Base-by-base conservation (phyloP, 2,888 invertebrate genomes). In the Onchidella celtica region DNA sequence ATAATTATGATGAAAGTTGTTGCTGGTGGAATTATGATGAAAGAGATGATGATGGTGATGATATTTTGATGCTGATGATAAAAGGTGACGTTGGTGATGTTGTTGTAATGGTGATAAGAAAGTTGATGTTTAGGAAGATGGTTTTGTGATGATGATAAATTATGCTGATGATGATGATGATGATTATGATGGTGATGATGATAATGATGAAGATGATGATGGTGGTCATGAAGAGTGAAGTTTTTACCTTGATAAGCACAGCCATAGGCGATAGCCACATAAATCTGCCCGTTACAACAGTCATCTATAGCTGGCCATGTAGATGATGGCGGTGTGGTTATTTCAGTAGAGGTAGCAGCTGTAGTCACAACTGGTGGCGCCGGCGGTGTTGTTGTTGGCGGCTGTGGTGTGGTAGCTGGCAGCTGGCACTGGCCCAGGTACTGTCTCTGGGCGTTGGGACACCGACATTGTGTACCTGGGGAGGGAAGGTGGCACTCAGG, bases 161-260 rank as follows among this genome's bases (percentile, higher is more conserved):
- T 24, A 21, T n/a, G n/a, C 6, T 11, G 0, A 1, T 27, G 11
- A 66, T 2, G 32, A n/a, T 11, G 11, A 66, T 66, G 66, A 2
- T 29, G 29, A 66, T 29, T n/a, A 34, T 11, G 0, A 14, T n/a
- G n/a, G n/a, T 63, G 63, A 63, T 24, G 63, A 63, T 11, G 24
- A 63, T 21, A 9, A 63, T 63, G 63, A 63, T 63, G 63, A 63
- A 14, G 17, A 63, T 63, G 24, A 63, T 63, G 21, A 66, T 66
- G 29, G 32, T 29, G 27, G n/a, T n/a, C n/a, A n/a, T n/a, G n/a
- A n/a, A n/a, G n/a, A n/a, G n/a, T n/a, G n/a, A n/a, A n/a, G n/a
- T n/a, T n/a, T n/a, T 21, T 66, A 17, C 34, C 34, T 17, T 21
- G 21, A 32, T 27, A 66, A 21, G 29, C 32, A 66, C 66, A 17